Evolutionary conservation across 2,113 vertebrate species (phyloP), one percentile per base, ranked within the genome.

Genomic region (Brienomyrus longianalis): DNA sequence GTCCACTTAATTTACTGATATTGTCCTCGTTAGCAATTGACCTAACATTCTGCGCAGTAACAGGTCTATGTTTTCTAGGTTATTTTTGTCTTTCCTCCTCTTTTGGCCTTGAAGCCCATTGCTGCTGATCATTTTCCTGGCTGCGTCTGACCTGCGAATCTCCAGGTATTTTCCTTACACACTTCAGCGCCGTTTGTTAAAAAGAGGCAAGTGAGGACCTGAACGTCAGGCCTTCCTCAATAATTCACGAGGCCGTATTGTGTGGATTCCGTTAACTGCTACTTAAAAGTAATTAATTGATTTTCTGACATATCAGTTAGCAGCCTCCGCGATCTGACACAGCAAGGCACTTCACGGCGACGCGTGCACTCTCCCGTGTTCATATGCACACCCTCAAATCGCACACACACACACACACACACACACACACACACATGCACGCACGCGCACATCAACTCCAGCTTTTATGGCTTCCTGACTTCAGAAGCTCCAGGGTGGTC

Each of bases 281-380:
- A 92, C 97, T 98, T 97, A 96, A 97, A 97, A 98, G 98, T 99
- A 99, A 99, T 97, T 97, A 98, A 99, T 99, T 98, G 98, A 99
- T 99, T 99, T 99, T 99, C 97, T 98, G 98, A 99, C 98, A 98
- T 97, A 97, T 97, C 97, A 96, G 96, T 96, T 98, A 97, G 96
- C 97, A 93, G 95, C 92, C 94, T 27, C 95, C 94, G 94, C 90
- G 94, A 95, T 91, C 95, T 97, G 97, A 98, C 97, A 92, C 95
- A 92, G 94, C 95, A 96, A 92, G 93, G 90, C 91, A 70, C 43
- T 5, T 80, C 86, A 90, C 54, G 19, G 43, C 56, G 54, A 21
- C 47, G n/a, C 66, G 52, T 77, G 70, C 90, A 51, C 83, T 87
- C 90, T 27, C 54, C 17, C 31, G 35, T 45, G 54, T 39, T 43